Evolutionary conservation across 1,140 invertebrate species (phyloP).

Genomic region (Drosophila simulans): DNA sequence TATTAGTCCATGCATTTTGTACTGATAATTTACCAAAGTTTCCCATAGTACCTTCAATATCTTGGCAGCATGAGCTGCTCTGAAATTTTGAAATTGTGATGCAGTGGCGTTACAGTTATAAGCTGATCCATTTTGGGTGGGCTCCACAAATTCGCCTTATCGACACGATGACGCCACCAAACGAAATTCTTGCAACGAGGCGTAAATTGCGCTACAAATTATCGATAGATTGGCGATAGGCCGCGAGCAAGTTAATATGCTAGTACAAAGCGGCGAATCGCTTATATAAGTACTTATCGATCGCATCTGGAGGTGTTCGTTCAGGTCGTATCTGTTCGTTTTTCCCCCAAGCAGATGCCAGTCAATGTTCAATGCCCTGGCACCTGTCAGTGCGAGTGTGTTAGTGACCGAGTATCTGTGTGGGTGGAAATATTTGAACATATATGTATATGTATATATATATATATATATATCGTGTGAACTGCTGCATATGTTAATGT

Average conservation of each 20-base stretch:
- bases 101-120: background rate
- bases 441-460: conserved; percentile 47
- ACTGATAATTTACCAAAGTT: background rate
- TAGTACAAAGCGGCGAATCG: conserved; percentile 5
- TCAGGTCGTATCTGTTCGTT: conserved; percentile 16
- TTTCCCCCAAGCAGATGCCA: conserved; percentile 50
- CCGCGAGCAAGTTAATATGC: conserved; percentile 31
- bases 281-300: conserved; percentile 59
- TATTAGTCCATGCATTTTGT: too few species aligned
- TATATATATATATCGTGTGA: conserved; percentile 71
- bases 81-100: background rate
- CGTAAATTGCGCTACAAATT: conserved; percentile 63
- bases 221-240: conserved; percentile 71
- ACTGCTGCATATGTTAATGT: conserved; percentile 78
- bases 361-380: conserved; percentile 74
- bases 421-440: conserved; percentile 43
- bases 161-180: conserved; percentile 42
- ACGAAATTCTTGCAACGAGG: conserved; percentile 22
- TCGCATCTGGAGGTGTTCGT: conserved; percentile 44
- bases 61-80: background rate
- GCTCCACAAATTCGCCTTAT: conserved; percentile 56
- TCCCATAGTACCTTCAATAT: background rate
- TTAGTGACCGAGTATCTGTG: conserved; percentile 20
- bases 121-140: conserved; percentile 51
- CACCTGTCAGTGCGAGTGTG: conserved; percentile 67